Evolutionary conservation across 2,113 vertebrate genomes (phyloP).

Genomic region (Nannospalax galili): DNA sequence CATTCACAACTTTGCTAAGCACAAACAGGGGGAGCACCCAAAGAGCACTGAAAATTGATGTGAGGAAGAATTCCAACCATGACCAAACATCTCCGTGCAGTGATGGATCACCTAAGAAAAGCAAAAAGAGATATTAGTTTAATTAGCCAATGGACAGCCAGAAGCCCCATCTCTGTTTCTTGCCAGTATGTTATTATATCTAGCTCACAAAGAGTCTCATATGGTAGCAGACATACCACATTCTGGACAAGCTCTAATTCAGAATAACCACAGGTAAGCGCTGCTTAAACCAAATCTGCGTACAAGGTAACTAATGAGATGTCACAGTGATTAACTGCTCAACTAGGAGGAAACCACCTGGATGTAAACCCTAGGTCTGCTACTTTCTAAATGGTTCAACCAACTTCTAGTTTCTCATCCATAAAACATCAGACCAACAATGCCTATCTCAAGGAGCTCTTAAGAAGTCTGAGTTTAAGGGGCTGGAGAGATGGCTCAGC

Average conservation of each 20-base stretch:
- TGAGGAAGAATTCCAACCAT: constrained; percentile 98
- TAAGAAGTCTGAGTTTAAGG: not conserved
- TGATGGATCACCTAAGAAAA: constrained; percentile 93
- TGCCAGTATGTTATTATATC: not conserved
- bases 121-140: not conserved
- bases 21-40: constrained; percentile 99
- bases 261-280: not conserved
- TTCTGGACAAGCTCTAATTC: not conserved
- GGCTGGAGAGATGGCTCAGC: too few species aligned
- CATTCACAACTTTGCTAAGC: constrained; percentile 99
- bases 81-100: constrained; percentile 97
- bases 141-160: not conserved
- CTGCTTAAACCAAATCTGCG: not conserved
- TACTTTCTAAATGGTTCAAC: not conserved
- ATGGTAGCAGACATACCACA: not conserved
- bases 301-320: not conserved
- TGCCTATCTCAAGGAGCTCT: not conserved
- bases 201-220: not conserved
- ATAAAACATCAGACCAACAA: not conserved
- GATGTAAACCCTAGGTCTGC: not conserved
- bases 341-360: not conserved
- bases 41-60: constrained; percentile 96
- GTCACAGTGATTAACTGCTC: not conserved
- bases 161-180: not conserved
- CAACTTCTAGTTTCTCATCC: constrained; percentile 13